Conservation (phyloP, 2,113 vertebrate genomes). For the Aleadryas rufinucha region DNA sequence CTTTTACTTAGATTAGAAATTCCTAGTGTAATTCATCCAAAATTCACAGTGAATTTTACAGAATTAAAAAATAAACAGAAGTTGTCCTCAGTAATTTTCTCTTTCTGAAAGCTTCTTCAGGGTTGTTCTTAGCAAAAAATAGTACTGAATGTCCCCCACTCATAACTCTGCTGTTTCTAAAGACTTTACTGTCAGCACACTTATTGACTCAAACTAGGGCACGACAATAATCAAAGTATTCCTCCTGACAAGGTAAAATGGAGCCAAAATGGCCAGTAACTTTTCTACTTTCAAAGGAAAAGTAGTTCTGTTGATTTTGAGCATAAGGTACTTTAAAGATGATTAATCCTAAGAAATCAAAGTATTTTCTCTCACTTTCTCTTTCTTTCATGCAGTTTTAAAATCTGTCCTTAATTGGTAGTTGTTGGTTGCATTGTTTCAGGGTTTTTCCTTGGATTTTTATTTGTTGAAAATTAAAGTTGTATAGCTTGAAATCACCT, state of each 20-base stretch:
- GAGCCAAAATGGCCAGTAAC: neutral
- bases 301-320: neutral
- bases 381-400: neutral
- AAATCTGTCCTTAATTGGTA: neutral
- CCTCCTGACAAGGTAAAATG: neutral
- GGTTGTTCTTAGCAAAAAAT: neutral
- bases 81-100: neutral
- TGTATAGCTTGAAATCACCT: neutral
- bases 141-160: neutral
- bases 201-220: neutral
- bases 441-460: neutral
- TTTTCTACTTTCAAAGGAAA: neutral
- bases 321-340: neutral
- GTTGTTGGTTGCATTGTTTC: neutral
- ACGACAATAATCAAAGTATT: neutral
- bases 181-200: neutral
- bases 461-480: neutral
- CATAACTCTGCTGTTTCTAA: neutral
- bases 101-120: neutral
- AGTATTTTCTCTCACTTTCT: neutral
- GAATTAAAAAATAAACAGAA: neutral
- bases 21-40: neutral
- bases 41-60: neutral
- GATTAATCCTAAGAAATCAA: neutral
- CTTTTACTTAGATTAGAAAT: neutral